phyloP scores from a whole-genome alignment of 2,113 vertebrate genomes.

The Chlorodrepanis virens region DNA sequence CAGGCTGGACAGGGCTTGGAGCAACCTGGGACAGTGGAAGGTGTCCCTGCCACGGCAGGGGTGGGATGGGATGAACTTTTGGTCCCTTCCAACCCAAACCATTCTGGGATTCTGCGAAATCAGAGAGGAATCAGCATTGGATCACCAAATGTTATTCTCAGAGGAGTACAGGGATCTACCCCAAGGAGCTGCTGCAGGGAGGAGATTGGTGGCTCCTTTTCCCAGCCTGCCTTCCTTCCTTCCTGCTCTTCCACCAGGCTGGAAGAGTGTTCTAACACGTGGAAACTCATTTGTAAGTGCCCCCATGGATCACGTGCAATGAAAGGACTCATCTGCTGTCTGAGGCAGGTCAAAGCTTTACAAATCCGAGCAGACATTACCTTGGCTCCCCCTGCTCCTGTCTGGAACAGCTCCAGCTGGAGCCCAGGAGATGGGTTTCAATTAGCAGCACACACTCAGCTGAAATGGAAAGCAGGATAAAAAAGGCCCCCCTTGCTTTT shows the following conservation, averaged over 20 bases:
- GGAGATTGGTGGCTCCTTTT: rapidly evolving
- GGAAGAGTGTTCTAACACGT: rapidly evolving
- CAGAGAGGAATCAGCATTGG: neutral
- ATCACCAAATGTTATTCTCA: rapidly evolving
- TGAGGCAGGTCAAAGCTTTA: neutral
- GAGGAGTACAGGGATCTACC: neutral
- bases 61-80: neutral
- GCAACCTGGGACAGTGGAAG: rapidly evolving
- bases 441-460: neutral
- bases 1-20: neutral
- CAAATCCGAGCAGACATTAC: neutral
- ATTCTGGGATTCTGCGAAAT: neutral
- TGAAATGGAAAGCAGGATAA: neutral
- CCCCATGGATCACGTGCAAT: neutral
- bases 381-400: neutral
- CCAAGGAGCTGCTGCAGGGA: neutral
- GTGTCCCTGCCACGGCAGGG: neutral
- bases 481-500: neutral
- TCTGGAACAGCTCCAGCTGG: neutral
- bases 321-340: neutral
- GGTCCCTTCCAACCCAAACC: neutral
- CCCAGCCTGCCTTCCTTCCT: neutral
- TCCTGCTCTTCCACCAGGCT: neutral
- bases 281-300: neutral
- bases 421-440: neutral